Evolutionary conservation across 2,113 vertebrate genomes (phyloP), one percentile per base, ranked within the genome.

Genomic region (Hipposideros armiger): DNA sequence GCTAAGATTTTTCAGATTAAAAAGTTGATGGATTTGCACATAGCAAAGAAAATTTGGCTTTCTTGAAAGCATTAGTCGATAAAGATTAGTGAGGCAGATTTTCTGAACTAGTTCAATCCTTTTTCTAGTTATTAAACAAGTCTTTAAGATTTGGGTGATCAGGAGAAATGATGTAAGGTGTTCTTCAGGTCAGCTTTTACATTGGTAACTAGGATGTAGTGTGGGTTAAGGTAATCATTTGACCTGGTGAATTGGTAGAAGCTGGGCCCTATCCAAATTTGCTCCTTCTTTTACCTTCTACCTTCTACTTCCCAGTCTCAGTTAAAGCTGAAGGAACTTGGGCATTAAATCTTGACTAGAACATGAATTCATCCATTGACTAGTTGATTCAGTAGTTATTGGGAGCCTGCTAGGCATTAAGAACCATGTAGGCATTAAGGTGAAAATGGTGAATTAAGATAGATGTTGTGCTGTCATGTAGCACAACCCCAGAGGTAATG

Each of bases 1-100:
- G 60, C 17, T 87, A 85, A 87, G 40, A 40, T 82, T 74, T 97
- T 92, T 92, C 30, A 60, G 28, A 58, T 91, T 24, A 77, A 78
- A 86, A 56, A 73, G 17, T 95, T 77, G 17, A 60, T 91, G 36
- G 58, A 81, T 82, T 90, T 87, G 52, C 10, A 69, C n/a, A 42
- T 52, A 84, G 30, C 36, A 87, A 94, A 87, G 90, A 95, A 87
- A 95, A 93, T 81, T 72, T 83, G 70, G 24, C 42, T 83, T 87
- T 67, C 60, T 77, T 11, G 8, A 86, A 77, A 89, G 47, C 14
- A 60, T 74, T 87, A 82, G 40, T 13, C 94, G 56, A 62, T 67
- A 66, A 86, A 87, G 42, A 64, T 93, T 58, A 83, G 17, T 86
- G 72, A 87, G 72, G 70, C 36, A 69, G 52, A 88, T 87, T 87